Conservation (phyloP, 2,888 invertebrate species). For the Calameuta idolon region DNA sequence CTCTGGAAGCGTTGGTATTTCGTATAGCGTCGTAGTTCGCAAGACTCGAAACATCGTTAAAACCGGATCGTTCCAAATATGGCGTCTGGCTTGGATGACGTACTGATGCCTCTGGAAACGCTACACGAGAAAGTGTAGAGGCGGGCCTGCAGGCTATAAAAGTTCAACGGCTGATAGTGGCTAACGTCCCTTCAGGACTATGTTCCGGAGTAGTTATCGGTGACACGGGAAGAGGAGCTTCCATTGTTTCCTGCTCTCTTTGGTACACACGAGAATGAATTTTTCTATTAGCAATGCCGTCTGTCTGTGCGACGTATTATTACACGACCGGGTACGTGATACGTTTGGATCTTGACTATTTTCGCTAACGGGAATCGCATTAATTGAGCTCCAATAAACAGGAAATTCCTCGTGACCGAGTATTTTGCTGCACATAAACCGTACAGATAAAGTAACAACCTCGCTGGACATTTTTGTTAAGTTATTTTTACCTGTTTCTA, state of each 20-base stretch:
- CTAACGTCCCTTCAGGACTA: conserved; percentile 15
- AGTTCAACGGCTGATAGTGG: conserved; percentile 33
- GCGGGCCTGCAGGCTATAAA: conserved; percentile 21
- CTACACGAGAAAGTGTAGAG: conserved; percentile 23
- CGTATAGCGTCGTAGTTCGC: neutral
- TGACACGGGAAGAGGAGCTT: conserved; percentile 7
- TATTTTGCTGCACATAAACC: neutral
- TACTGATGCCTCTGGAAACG: conserved; percentile 11
- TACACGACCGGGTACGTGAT: neutral
- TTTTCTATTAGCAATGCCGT: neutral
- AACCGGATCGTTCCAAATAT: conserved; percentile 47
- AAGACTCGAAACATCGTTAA: conserved; percentile 20
- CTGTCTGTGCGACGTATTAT: neutral
- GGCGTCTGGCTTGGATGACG: conserved; percentile 18
- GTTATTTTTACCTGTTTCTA: neutral
- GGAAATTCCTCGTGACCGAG: neutral
- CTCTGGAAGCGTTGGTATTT: neutral
- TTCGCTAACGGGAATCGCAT: neutral
- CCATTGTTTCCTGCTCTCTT: conserved; percentile 6
- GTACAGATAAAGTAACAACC: neutral
- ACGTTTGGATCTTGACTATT: conserved; percentile 1
- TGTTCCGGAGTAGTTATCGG: neutral
- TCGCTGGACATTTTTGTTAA: neutral
- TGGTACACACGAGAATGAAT: neutral
- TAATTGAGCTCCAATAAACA: conserved; percentile 21